Evolutionary conservation across 2,113 vertebrate species (phyloP).

Genomic region (Pandion haliaetus): DNA sequence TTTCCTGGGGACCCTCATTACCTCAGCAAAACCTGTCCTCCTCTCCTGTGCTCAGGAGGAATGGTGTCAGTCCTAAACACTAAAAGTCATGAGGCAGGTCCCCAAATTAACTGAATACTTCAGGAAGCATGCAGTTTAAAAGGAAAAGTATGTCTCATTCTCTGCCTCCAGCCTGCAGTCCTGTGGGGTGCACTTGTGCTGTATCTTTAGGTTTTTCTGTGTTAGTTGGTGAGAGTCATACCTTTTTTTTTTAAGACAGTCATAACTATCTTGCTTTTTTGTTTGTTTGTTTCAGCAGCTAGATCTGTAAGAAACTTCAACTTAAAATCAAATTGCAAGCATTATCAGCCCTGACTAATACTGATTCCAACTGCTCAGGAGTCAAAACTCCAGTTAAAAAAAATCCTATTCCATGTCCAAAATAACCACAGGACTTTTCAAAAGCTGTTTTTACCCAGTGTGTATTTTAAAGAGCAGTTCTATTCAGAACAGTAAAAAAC

Average conservation of each 20-base stretch:
- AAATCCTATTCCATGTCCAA: neutral
- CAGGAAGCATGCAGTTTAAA: neutral
- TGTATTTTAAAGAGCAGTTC: neutral
- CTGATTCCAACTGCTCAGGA: neutral
- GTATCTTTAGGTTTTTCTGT: neutral
- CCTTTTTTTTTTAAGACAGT: neutral
- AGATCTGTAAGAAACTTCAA: neutral
- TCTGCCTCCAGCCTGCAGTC: neutral
- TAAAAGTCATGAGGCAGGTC: neutral
- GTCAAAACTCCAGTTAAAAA: neutral
- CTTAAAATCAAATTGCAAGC: neutral
- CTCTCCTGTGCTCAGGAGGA: neutral
- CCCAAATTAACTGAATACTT: neutral
- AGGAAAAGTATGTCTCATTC: neutral
- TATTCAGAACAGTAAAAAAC: neutral
- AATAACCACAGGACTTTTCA: neutral
- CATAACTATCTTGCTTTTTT: neutral
- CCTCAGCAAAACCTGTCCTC: neutral
- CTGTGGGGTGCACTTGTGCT: rapidly evolving
- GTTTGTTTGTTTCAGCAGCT: neutral
- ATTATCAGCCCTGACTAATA: neutral
- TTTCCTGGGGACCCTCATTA: neutral
- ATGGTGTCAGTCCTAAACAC: neutral
- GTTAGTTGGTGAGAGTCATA: neutral
- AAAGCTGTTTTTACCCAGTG: neutral